Evolutionary conservation across 2,797 vertebrate species (phyloP), one percentile per base, ranked within the genome.

Genomic region (Threskiornis aethiopicus): DNA sequence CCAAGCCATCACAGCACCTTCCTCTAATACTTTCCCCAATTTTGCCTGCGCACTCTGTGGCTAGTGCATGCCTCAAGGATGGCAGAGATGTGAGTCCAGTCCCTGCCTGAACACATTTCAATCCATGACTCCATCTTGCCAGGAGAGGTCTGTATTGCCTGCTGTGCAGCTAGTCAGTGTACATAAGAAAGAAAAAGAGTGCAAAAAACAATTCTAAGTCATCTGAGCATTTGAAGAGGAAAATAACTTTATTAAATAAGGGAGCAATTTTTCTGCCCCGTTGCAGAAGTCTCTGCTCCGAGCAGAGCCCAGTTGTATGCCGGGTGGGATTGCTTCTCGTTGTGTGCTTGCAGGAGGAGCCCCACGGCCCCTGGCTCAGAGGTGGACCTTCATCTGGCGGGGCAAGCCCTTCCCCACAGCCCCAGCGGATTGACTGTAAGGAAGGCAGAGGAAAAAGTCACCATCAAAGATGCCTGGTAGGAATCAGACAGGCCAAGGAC

Each of bases 31-130:
- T 70, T 71, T 10, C 20, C 13, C 52, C 0, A 1, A 14, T 26
- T 51, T 81, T 70, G 17, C 37, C 22, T 52, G 49, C 10, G 22
- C 46, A 46, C 7, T 64, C n/a, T 46, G 44, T 72, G 29, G 20
- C 49, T 57, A 54, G 26, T 0, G 2, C 15, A 42, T 1, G 9
- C 16, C 41, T 49, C 1, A 0, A 65, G 26, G 51, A 72, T 15
- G 17, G n/a, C 10, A 4, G 49, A 75, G 37, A 35, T 78, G 21
- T 1, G 3, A 75, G n/a, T 46, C 18, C 35, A 44, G 22, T 21
- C 16, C n/a, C 22, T 4, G 3, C 13, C 39, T 24, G 4, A 55
- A 55, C 5, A n/a, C 1, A 1, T 80, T 54, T 59, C 49, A 77
- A 6, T 39, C 31, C 17, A 19, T 2, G 1, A 33, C 29, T 85